Evolutionary conservation across 2,797 vertebrate species (phyloP), one percentile per base, ranked within the genome.

Genomic region (Pantherophis alleghaniensis): DNA sequence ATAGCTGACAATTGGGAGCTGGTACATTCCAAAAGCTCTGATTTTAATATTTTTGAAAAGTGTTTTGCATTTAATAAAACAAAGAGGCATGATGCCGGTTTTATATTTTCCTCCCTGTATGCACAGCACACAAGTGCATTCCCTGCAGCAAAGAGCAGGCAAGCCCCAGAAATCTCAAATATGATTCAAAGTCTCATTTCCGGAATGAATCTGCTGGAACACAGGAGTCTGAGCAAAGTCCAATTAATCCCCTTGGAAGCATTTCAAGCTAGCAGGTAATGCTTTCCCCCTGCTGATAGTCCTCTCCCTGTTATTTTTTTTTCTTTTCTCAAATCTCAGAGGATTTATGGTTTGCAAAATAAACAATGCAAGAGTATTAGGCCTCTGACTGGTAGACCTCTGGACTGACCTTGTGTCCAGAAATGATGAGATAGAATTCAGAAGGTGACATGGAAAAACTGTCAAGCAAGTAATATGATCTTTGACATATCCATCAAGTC

Each of bases 241-340:
- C 94, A 90, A 95, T 94, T 95, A 95, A 96, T 94, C 89, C 91
- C 95, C 60, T 90, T 96, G 96, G 95, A 91, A 93, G 91, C 90
- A 89, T 94, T 96, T 96, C 95, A 96, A 96, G 91, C 88, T 83
- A 86, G 61, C 91, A 56, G 63, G 89, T 95, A 92, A 14, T 66
- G 24, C 94, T 91, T 91, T 93, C 66, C 91, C 79, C 20, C 79
- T 92, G 92, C 91, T 94, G 92, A 56, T 95, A 92, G 93, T 93
- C 92, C 90, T 92, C 95, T 57, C 93, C 91, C 24, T 94, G 92
- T 94, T 92, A 95, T 95, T 95, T 95, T 86, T 95, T 97, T 95
- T 92, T 94, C 95, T 66, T 92, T 96, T 94, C 93, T 96, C 95
- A 96, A 95, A 94, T 94, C 95, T 94, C 95, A 95, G 53, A 94